These are phyloP conservation scores for Brachionus rotundiformis DNA, from an alignment of 1,140 invertebrate genomes.

Conservation along the genomic window DNA sequence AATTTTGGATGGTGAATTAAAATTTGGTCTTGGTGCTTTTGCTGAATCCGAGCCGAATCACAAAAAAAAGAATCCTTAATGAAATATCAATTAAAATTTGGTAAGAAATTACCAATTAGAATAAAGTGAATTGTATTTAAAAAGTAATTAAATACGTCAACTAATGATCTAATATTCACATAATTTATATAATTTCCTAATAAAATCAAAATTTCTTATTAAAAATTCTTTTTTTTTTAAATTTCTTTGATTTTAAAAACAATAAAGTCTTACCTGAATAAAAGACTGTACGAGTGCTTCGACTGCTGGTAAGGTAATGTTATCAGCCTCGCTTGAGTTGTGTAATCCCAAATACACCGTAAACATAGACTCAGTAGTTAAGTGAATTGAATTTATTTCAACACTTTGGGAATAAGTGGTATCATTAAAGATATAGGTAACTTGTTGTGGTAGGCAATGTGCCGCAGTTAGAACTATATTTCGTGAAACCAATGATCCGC, in stretches of 20 bases:
- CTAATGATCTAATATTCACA: too few species aligned
- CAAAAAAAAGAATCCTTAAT: too few species aligned
- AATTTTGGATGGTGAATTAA: background rate
- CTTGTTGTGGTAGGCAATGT: background rate
- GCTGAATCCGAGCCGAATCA: background rate
- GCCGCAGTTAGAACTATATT: constrained; percentile 33
- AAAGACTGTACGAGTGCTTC: background rate
- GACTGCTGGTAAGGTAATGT: background rate
- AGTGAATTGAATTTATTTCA: background rate
- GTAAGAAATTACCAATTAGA: too few species aligned
- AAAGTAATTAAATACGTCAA: too few species aligned
- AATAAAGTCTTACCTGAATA: background rate
- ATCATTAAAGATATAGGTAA: background rate
- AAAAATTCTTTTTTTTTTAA: too few species aligned
- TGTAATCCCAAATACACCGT: background rate
- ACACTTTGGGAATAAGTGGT: background rate
- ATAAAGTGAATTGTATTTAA: too few species aligned
- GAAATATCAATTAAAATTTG: too few species aligned
- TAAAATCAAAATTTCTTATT: too few species aligned
- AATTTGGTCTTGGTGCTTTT: background rate
- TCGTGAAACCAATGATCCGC: constrained; percentile 4
- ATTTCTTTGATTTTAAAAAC: background rate
- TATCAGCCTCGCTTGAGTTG: background rate
- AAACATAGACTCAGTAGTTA: constrained; percentile 37
- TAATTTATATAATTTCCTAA: too few species aligned